Conservation (phyloP, 2,888 invertebrate species). For the Tryphoninae sp. region DNA sequence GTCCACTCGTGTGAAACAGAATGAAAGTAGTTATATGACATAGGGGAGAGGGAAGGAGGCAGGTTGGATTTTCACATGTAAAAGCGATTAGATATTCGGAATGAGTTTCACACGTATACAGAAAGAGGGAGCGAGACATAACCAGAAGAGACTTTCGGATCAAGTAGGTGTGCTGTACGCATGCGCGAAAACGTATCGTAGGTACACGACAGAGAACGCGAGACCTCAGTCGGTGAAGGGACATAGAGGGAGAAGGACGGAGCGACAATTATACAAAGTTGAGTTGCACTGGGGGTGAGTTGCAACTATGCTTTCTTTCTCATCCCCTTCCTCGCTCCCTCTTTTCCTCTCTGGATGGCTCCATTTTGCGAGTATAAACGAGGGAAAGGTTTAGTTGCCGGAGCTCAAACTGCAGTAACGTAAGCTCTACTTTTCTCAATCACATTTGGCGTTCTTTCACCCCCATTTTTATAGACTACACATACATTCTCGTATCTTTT, state of each 20-base stretch:
- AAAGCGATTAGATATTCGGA: constrained; percentile 54
- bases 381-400: constrained; percentile 21
- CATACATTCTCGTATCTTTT: background rate
- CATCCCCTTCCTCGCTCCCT: background rate
- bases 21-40: background rate
- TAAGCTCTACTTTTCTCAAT: constrained; percentile 12
- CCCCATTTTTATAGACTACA: background rate
- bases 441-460: background rate
- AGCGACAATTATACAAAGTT: background rate
- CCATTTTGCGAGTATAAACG: constrained; percentile 14
- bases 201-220: no score
- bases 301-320: background rate
- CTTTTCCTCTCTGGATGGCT: background rate
- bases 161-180: no score
- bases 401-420: constrained; percentile 7
- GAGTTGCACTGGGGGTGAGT: background rate
- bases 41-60: background rate
- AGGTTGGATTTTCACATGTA: constrained; percentile 40
- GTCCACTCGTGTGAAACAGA: constrained; percentile 24
- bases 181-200: no score
- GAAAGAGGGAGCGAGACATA: background rate
- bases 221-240: background rate
- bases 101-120: constrained; percentile 31
- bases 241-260: background rate
- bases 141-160: background rate